Evolutionary conservation across 2,888 invertebrate genomes (phyloP).

Genomic region (Dimorphilus gyrociliatus): DNA sequence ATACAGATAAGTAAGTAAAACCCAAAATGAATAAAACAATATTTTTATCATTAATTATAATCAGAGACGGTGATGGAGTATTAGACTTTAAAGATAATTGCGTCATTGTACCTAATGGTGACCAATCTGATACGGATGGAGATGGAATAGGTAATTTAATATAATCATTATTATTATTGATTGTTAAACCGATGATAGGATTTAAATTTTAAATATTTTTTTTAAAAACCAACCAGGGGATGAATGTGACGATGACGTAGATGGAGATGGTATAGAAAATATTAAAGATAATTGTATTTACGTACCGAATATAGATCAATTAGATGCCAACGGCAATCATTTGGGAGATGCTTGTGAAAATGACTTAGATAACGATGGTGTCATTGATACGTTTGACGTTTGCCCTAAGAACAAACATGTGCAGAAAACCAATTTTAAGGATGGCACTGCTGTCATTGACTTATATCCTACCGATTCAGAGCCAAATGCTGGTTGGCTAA

Average conservation of each 20-base stretch:
- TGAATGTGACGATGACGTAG: constrained; percentile 39
- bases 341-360: constrained; percentile 66
- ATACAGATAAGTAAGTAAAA: no score
- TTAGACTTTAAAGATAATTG: constrained; percentile 29
- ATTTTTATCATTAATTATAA: no score
- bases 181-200: neutral
- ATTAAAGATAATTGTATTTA: constrained; percentile 71
- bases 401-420: constrained; percentile 49
- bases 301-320: constrained; percentile 65
- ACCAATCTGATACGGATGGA: constrained; percentile 37
- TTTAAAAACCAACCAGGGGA: constrained; percentile 24
- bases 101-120: constrained; percentile 40
- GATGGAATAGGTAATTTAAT: constrained; percentile 40
- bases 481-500: constrained; percentile 1
- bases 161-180: constrained; percentile 1
- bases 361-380: constrained; percentile 64
- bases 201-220: neutral
- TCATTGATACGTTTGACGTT: constrained; percentile 61
- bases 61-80: constrained; percentile 24
- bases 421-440: constrained; percentile 1
- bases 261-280: constrained; percentile 62
- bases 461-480: neutral
- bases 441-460: neutral
- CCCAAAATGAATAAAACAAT: no score
- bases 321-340: constrained; percentile 65